Evolutionary conservation across 1,140 invertebrate species (phyloP).

Genomic region (Trigoniulus corallinus): DNA sequence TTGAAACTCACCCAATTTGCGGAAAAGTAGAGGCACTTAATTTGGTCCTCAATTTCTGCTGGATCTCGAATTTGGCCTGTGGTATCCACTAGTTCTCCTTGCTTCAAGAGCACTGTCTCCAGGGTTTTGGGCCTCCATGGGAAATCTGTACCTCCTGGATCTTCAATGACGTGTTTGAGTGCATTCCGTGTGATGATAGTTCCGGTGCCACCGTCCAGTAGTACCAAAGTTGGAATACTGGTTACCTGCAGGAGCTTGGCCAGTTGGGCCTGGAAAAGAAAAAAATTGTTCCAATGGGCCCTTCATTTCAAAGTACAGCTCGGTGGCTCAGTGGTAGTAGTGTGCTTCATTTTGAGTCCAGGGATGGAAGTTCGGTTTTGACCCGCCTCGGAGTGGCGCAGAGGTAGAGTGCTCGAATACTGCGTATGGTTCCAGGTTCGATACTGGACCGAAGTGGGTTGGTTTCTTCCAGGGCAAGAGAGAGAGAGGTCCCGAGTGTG

Average conservation of each 20-base stretch:
- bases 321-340: no score
- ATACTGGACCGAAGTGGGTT: no score
- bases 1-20: conserved; percentile 54
- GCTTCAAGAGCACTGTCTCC: conserved; percentile 36
- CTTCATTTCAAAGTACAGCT: no score
- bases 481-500: no score
- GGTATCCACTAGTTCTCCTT: conserved; percentile 27
- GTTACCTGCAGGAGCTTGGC: conserved; percentile 51
- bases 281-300: no score
- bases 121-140: conserved; percentile 50
- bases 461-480: no score
- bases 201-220: conserved; percentile 42
- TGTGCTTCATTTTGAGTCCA: no score
- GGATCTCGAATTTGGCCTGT: background rate
- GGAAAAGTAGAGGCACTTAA: conserved; percentile 61
- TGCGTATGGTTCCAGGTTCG: no score
- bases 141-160: conserved; percentile 44
- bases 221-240: conserved; percentile 52
- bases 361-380: no score
- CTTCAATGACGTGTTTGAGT: conserved; percentile 44
- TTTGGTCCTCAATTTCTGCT: conserved; percentile 30
- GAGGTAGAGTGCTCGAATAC: no score
- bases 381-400: no score
- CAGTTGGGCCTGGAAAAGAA: conserved; percentile 42
- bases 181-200: conserved; percentile 44